Conservation (phyloP, 92 coral and sea anemone species). For the Meandrina meandrites region DNA sequence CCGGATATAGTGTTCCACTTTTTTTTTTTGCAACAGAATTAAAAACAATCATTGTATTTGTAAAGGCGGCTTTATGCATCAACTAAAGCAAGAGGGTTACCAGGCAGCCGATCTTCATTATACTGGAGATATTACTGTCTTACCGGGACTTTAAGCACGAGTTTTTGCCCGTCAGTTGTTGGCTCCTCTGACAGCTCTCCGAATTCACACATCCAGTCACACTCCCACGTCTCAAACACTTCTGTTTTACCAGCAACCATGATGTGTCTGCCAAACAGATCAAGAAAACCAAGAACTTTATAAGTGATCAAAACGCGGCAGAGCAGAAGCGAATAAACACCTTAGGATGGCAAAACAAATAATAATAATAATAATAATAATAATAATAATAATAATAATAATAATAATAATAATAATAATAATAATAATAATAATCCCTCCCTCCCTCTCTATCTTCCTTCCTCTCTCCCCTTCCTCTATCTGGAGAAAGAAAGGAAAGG, state of each 20-base stretch:
- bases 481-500: no score
- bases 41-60: neutral
- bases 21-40: neutral
- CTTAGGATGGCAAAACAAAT: neutral
- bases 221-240: slow-evolving; percentile 84
- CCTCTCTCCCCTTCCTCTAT: no score
- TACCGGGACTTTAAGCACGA: slow-evolving; percentile 82
- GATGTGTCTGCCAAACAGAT: slow-evolving; percentile 67
- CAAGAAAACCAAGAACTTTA: neutral
- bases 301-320: neutral
- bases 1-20: neutral
- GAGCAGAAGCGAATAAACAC: neutral
- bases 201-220: slow-evolving; percentile 80
- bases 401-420: no score
- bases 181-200: slow-evolving; percentile 79
- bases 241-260: slow-evolving; percentile 82
- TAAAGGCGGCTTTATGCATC: neutral
- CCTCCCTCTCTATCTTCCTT: no score
- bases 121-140: neutral
- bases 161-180: slow-evolving; percentile 65
- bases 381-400: no score
- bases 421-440: no score
- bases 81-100: neutral
- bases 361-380: neutral
- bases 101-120: neutral